Conservation (phyloP, 2,888 invertebrate genomes). For the Hirtodrosophila cameraria region DNA sequence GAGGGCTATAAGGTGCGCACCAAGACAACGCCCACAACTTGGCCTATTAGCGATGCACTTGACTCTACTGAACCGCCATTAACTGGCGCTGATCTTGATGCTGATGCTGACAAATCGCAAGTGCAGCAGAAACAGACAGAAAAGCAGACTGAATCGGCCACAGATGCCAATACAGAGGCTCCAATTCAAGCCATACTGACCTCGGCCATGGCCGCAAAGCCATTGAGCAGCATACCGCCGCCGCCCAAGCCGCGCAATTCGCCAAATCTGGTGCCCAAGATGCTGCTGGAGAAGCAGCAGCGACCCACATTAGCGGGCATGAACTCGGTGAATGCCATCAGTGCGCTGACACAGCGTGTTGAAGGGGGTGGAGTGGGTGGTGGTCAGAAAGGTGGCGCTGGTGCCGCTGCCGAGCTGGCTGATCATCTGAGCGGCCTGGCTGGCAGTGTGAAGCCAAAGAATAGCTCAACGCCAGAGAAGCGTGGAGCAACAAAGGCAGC, state of each 20-base stretch:
- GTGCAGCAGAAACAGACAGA: slow-evolving; percentile 10
- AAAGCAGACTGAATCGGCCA: slow-evolving; percentile 52
- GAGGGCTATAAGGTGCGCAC: slow-evolving; percentile 93
- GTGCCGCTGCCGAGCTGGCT: slow-evolving; percentile 78
- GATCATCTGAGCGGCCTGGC: slow-evolving; percentile 82
- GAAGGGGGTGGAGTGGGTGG: slow-evolving; percentile 64
- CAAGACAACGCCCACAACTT: slow-evolving; percentile 91
- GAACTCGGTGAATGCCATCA: slow-evolving; percentile 74
- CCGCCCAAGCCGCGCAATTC: slow-evolving; percentile 88
- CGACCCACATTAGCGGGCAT: slow-evolving; percentile 48
- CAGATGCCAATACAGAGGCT: slow-evolving; percentile 16
- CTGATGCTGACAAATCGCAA: slow-evolving; percentile 16
- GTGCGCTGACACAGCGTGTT: slow-evolving; percentile 80
- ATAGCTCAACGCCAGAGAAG: slow-evolving; percentile 71
- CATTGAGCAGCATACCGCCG: slow-evolving; percentile 88
- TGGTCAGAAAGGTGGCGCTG: slow-evolving; percentile 43
- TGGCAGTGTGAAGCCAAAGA: slow-evolving; percentile 79
- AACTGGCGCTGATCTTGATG: not conserved
- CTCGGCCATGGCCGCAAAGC: slow-evolving; percentile 84
- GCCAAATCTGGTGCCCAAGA: slow-evolving; percentile 80
- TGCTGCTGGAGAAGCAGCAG: slow-evolving; percentile 74
- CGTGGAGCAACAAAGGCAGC: slow-evolving; percentile 39
- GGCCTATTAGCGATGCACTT: slow-evolving; percentile 91
- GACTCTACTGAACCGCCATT: slow-evolving; percentile 65
- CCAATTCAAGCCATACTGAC: slow-evolving; percentile 84